phyloP scores from a whole-genome alignment of 2,797 vertebrate species.

The Synanceia verrucosa region DNA sequence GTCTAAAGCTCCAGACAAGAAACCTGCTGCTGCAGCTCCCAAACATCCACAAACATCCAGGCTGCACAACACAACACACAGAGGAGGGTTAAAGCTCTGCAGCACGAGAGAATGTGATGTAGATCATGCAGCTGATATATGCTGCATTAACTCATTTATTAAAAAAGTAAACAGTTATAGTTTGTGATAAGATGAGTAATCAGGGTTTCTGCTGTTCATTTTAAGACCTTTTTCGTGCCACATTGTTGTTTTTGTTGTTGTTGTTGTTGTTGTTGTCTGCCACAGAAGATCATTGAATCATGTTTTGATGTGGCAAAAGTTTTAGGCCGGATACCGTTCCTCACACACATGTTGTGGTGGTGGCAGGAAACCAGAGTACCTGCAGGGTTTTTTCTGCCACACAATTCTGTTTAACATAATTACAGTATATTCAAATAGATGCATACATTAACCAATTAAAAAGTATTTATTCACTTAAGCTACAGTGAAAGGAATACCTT shows the following conservation, averaged over 20 bases:
- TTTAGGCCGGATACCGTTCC: too few species aligned
- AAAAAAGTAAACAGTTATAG: not conserved
- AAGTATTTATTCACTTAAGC: not conserved
- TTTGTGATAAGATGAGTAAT: accelerated
- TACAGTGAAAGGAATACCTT: not conserved
- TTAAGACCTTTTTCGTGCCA: not conserved
- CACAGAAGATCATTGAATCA: too few species aligned
- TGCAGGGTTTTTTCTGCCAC: too few species aligned
- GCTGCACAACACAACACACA: not conserved
- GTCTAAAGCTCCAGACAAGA: constrained; percentile 61
- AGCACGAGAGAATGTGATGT: not conserved
- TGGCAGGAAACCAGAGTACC: too few species aligned
- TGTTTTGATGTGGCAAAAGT: too few species aligned
- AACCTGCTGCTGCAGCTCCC: constrained; percentile 58
- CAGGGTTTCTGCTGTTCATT: not conserved
- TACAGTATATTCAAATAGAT: too few species aligned
- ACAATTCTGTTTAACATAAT: too few species aligned
- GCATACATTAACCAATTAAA: not conserved
- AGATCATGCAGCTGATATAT: not conserved
- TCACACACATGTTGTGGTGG: too few species aligned
- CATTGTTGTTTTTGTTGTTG: too few species aligned
- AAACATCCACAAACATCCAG: constrained; percentile 12
- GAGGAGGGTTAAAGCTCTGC: not conserved
- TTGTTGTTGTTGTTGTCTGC: too few species aligned
- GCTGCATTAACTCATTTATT: not conserved